Evolutionary conservation across 64 coral and sea anemone species (phyloP), one percentile per base, ranked within the genome.

Genomic region (Porites lutea): DNA sequence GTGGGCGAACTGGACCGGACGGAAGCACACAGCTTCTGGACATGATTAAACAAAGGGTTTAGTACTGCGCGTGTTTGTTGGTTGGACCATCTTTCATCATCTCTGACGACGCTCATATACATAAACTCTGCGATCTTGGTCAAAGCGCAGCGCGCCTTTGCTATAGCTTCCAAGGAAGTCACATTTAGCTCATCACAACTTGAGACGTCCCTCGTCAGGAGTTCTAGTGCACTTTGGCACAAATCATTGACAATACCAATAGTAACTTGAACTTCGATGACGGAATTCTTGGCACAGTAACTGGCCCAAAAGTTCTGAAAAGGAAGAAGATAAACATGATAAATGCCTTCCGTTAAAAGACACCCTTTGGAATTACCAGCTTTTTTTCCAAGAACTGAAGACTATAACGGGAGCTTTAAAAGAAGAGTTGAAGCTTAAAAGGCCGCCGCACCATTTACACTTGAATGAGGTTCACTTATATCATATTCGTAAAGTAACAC

Each of bases 81-180:
- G 8, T 65, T 47, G 13, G 2, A 46, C 79, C 79, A 82, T 45
- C 27, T 65, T 60, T 82, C 79, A 43, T 65, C 15, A 82, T 6
- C 27, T 27, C 48, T 47, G 16, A 82, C 67, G 6, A 59, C 53
- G 48, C 89, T 91, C 19, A 72, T 48, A 50, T 72, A 91, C 65
- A 91, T 19, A 6, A 71, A 91, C 89, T 82, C 78, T 6, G 89
- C 78, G 73, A 67, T 46, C 49, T 52, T 20, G 16, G 12, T 27
- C 50, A 91, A 53, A 44, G 16, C 22, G 53, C 72, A 71, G 5
- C 89, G 89, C 4, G 79, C 67, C 49, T 79, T 82, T 11, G 89
- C 76, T 70, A 91, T 27, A 20, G 89, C 78, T 43, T 91, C 89
- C 22, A 91, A 18, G 23, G 54, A 79, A n/a, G 71, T 45, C n/a